These are phyloP conservation scores for Bufo bufo DNA, from an alignment of 2,113 vertebrate species.

Conservation along the genomic window DNA sequence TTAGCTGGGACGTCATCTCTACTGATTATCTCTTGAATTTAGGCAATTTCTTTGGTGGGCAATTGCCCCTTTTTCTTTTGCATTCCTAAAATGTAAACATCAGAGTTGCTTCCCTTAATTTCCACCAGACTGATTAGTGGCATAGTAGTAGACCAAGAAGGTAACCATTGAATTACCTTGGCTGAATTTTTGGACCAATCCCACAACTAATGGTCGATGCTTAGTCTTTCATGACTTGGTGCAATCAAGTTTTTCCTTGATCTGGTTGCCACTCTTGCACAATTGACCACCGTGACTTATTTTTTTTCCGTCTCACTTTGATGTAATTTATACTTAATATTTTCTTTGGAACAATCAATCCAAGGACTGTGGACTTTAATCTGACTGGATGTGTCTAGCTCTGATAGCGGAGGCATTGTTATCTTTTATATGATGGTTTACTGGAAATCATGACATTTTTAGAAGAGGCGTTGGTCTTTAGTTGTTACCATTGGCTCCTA, in stretches of 20 bases:
- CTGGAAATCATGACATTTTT: neutral
- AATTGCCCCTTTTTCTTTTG: too few relatives aligned
- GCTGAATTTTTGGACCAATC: neutral
- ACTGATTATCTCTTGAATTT: neutral
- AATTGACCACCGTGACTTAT: neutral
- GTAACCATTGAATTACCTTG: neutral
- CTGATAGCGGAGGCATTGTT: neutral
- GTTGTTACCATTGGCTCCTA: neutral
- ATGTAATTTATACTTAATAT: neutral
- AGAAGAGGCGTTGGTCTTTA: neutral
- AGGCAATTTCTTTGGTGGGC: neutral
- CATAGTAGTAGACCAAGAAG: neutral
- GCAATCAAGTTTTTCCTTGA: neutral
- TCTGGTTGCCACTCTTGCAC: neutral
- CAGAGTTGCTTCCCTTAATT: neutral
- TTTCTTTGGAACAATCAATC: neutral
- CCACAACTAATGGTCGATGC: neutral
- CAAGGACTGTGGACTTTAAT: neutral
- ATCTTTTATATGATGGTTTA: neutral
- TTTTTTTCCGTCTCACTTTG: neutral
- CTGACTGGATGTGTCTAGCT: neutral
- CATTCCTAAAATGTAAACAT: too few relatives aligned
- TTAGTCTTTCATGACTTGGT: neutral
- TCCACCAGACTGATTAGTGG: neutral
- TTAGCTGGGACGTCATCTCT: neutral